phyloP scores from a whole-genome alignment of 1,140 invertebrate species.

The Venustaconcha ellipsiformis region DNA sequence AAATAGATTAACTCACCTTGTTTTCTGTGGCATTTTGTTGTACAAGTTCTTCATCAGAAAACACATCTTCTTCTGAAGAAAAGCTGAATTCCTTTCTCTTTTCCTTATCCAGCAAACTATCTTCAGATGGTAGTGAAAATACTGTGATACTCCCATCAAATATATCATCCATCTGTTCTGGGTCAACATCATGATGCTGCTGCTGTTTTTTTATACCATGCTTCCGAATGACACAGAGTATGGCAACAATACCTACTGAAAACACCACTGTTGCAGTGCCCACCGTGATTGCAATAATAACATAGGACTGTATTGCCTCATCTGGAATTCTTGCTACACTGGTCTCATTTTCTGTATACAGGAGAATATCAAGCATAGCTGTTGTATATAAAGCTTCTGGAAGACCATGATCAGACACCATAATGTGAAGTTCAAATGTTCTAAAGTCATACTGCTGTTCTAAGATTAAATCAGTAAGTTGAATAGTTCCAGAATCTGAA shows the following conservation, averaged over 20 bases:
- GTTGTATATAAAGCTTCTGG: slow-evolving; percentile 3
- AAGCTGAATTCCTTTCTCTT: slow-evolving; percentile 31
- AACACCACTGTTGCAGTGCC: slow-evolving; percentile 26
- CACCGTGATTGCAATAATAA: slow-evolving; percentile 28
- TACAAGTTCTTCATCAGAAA: slow-evolving; percentile 30
- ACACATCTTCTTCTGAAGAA: slow-evolving; percentile 30
- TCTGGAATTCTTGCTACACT: slow-evolving; percentile 6
- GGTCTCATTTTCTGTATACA: slow-evolving; percentile 20
- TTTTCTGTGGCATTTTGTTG: slow-evolving; percentile 1
- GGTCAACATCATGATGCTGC: slow-evolving; percentile 17
- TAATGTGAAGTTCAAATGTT: slow-evolving; percentile 12
- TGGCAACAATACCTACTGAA: slow-evolving; percentile 24
- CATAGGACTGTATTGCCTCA: slow-evolving; percentile 18
- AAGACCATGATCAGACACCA: slow-evolving; percentile 26
- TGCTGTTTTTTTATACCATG: slow-evolving; percentile 22
- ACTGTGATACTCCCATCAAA: slow-evolving; percentile 36
- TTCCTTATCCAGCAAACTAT: slow-evolving; percentile 24
- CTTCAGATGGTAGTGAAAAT: slow-evolving; percentile 32
- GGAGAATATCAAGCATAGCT: slow-evolving; percentile 7
- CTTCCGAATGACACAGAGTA: slow-evolving; percentile 24
- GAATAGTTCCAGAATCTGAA: slow-evolving; percentile 27
- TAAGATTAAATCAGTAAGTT: slow-evolving; percentile 10
- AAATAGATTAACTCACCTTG: too few relatives aligned
- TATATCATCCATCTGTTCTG: slow-evolving; percentile 20
- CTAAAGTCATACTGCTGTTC: slow-evolving; percentile 8